Evolutionary conservation across 2,797 vertebrate species (phyloP).

Genomic region (Linurgus olivaceus): DNA sequence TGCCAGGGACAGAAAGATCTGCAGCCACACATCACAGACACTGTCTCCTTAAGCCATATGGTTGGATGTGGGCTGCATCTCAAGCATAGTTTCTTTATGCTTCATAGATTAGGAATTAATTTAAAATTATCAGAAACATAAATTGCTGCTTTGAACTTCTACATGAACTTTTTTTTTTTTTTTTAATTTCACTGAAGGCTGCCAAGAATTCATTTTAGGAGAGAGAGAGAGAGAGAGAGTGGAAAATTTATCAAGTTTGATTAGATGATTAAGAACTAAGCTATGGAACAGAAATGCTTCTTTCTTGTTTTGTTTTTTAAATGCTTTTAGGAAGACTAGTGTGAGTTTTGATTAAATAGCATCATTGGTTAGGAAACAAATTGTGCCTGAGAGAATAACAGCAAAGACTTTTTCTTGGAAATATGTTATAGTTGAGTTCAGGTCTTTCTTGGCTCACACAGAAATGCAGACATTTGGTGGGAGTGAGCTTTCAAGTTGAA

Average conservation of each 20-base stretch:
- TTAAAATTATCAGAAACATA: conserved; percentile 63
- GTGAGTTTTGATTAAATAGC: conserved; percentile 69
- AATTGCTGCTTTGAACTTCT: conserved; percentile 66
- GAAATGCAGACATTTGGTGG: conserved; percentile 59
- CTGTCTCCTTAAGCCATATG: conserved; percentile 63
- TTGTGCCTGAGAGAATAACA: conserved; percentile 64
- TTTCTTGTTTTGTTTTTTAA: conserved; percentile 66
- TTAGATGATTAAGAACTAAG: conserved; percentile 61
- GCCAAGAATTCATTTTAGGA: conserved; percentile 66
- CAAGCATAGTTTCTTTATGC: conserved; percentile 51
- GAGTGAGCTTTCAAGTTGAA: conserved; percentile 48
- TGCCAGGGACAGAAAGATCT: conserved; percentile 64
- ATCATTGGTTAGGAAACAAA: conserved; percentile 69
- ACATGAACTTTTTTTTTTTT: conserved; percentile 29
- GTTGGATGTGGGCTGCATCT: conserved; percentile 61
- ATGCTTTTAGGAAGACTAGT: conserved; percentile 62
- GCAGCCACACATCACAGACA: conserved; percentile 65
- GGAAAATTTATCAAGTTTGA: conserved; percentile 65
- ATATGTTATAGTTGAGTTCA: conserved; percentile 55
- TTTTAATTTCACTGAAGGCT: conserved; percentile 28
- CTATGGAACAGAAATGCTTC: conserved; percentile 34
- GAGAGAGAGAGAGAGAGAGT: conserved; percentile 20
- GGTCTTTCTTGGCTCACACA: conserved; percentile 61
- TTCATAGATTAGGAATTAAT: conserved; percentile 62
- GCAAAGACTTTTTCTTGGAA: conserved; percentile 60